Base-by-base conservation (phyloP, 2,113 vertebrate species). In the Aramus guarauna region DNA sequence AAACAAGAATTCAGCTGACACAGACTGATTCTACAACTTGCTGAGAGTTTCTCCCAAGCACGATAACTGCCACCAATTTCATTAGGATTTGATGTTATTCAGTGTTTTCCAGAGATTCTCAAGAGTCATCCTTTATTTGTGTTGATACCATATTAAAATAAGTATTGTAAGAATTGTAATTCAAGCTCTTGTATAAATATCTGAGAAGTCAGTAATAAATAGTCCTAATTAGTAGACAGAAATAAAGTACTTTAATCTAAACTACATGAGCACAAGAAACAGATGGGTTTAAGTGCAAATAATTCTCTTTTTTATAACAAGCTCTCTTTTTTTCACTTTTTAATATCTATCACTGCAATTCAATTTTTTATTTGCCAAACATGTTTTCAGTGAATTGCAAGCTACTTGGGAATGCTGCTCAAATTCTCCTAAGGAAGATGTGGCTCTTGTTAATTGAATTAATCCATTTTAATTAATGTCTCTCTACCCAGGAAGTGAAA, bases 211-310 rank as follows among this genome's bases (percentile, higher is more conserved):
- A 66, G 73, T 94, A 95, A 90, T 92, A 97, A 97, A 91, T 92
- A 94, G 71, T 92, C 66, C 62, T 85, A 91, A 97, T 97, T 95
- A 94, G 94, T 45, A 90, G 81, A 71, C 50, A 66, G 76, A 91
- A 97, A 92, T 82, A 85, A 93, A 97, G 60, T 82, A 88, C 56
- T 95, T 96, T 81, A 93, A 91, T 91, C 48, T 92, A 86, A 92
- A 87, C 68, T 94, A 59, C 48, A 62, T 4, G 30, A 95, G 62
- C n/a, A 45, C 36, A 75, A 95, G 84, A 89, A 97, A 90, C 85
- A 96, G 92, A 88, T 88, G 90, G 92, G 72, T 15, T 81, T 84
- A 71, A 92, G 67, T 66, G 68, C 71, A 94, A 94, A 95, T 94
- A 93, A 90, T 95, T 90, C 45, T 82, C 37, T 69, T 83, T 92